A percentile compares a stretch with the other conserved stretches of the same genome.
Conservation (phyloP, 1,140 invertebrate genomes). For the Hycleus phaleratus region DNA sequence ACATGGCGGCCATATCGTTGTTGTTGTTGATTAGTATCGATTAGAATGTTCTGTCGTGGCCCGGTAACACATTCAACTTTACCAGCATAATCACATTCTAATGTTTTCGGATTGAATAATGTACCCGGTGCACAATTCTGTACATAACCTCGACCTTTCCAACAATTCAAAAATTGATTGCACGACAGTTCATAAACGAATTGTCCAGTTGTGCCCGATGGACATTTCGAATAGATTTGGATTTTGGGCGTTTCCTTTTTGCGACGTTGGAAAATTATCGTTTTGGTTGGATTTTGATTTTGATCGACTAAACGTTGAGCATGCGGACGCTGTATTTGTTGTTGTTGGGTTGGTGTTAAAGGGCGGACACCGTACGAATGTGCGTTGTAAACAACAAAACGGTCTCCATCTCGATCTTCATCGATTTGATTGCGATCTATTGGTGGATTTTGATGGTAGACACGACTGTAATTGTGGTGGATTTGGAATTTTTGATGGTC, state of each 20-base stretch:
- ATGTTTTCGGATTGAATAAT: conserved; percentile 53
- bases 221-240: conserved; percentile 42
- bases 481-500: conserved; percentile 3
- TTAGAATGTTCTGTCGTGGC: conserved; percentile 2
- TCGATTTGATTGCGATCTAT: conserved; percentile 6
- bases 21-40: not conserved
- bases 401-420: conserved; percentile 6
- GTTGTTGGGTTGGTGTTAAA: not conserved
- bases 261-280: conserved; percentile 1
- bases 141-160: conserved; percentile 49
- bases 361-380: conserved; percentile 5
- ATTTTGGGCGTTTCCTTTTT: conserved; percentile 4
- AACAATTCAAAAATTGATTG: conserved; percentile 61
- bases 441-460: conserved; percentile 19
- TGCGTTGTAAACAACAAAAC: conserved; percentile 11
- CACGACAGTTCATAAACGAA: conserved; percentile 56
- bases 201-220: conserved; percentile 47
- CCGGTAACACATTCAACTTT: conserved; percentile 52
- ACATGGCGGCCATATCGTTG: not conserved
- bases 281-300: not conserved
- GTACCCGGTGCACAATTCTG: conserved; percentile 60
- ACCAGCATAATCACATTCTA: conserved; percentile 55
- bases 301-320: not conserved
- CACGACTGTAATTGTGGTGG: conserved; percentile 29
- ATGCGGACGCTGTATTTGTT: conserved; percentile 1